Base-by-base conservation (phyloP, 2,888 invertebrate species). In the Lasioglossum calceatum region DNA sequence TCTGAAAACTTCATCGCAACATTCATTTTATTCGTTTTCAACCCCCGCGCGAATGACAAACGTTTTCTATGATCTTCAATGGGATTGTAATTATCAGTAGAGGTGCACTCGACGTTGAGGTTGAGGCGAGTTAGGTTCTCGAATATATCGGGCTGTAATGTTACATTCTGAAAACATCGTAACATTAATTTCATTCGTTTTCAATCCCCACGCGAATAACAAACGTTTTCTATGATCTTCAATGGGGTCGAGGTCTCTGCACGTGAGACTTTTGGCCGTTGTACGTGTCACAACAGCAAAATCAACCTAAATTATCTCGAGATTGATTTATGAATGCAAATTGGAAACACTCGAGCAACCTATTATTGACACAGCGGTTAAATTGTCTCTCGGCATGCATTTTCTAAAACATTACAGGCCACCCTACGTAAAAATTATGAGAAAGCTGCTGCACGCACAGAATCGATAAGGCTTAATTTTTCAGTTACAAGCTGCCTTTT, bases 381-480 rank as follows among this genome's bases (percentile, higher is more conserved):
- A 64, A 64, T 64, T 64, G 64, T 64, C 27, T 32, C 27, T 64
- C 5, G 64, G 16, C 64, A 32, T 64, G 64, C 16, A 64, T 64
- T 64, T 32, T 64, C 64, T 64, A 2, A 32, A 64, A 64, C 14
- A 64, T 64, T 32, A 32, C 64, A 32, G 64, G 64, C 27, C 64
- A 32, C 32, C 64, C 64, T 32, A 1, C 16, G 64, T 32, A 64
- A 64, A 64, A 64, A 64, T 64, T 64, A 32, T 16, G 64, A 32
- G 64, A 64, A 32, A 16, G 16, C 16, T 64, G 7, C 16, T 16
- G 64, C 32, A 64, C 64, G 32, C 64, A 32, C 64, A 16, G 64
- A 64, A 64, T 64, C 64, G 64, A 64, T 32, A 32, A 64, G 64
- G 64, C 64, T 64, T 64, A 64, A 64, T 64, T 64, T 64, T 64